Evolutionary conservation across 2,113 vertebrate species (phyloP).

Genomic region (Salminus brasiliensis): DNA sequence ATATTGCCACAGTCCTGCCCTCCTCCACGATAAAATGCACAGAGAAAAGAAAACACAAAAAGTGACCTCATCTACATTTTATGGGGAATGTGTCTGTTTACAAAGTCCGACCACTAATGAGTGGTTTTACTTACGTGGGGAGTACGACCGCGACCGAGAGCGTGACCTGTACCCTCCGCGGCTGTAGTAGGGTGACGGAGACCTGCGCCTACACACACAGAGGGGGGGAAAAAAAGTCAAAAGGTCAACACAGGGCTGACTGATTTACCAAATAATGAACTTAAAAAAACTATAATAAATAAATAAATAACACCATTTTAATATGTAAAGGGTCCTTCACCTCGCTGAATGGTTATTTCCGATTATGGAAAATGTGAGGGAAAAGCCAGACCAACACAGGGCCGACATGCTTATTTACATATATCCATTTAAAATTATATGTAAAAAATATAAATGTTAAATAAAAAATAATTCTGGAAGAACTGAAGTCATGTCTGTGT

Average conservation of each 20-base stretch:
- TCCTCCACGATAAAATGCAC: not conserved
- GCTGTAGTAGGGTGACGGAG: constrained; percentile 93
- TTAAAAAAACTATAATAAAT: too few relatives aligned
- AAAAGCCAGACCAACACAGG: too few relatives aligned
- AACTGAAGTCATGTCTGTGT: too few relatives aligned
- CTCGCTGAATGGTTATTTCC: too few relatives aligned
- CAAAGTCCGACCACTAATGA: not conserved
- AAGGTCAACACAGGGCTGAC: not conserved
- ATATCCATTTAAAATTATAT: too few relatives aligned
- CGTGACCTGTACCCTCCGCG: constrained; percentile 90
- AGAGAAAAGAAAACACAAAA: not conserved
- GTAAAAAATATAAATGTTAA: too few relatives aligned
- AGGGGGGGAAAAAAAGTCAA: not conserved
- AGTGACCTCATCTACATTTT: not conserved
- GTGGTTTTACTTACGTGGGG: constrained; percentile 85
- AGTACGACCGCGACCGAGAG: constrained; percentile 93
- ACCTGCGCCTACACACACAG: constrained; percentile 80
- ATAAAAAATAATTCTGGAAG: too few relatives aligned
- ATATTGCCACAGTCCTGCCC: not conserved
- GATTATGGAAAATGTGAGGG: too few relatives aligned
- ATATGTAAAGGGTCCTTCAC: too few relatives aligned
- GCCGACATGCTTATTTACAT: too few relatives aligned
- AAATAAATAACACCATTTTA: too few relatives aligned
- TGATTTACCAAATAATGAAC: not conserved
- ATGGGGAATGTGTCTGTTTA: not conserved